Evolutionary conservation across 1,140 invertebrate species (phyloP).

Genomic region (Anadara kagoshimensis): DNA sequence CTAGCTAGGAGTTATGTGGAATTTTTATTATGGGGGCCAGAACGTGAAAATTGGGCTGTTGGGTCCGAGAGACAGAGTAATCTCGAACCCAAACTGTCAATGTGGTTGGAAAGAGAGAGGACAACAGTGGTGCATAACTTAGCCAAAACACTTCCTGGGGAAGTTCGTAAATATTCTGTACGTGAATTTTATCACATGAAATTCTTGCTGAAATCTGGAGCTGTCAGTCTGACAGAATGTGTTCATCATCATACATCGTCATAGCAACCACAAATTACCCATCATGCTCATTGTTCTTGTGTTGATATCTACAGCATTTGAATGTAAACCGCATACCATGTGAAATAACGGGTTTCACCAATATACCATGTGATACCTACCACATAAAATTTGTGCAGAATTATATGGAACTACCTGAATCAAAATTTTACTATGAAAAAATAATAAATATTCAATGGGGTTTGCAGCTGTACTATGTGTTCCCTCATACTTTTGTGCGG

Average conservation of each 20-base stretch:
- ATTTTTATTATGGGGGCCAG: conserved; percentile 65
- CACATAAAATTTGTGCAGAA: too few relatives aligned
- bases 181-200: conserved; percentile 66
- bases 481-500: too few relatives aligned
- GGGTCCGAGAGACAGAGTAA: conserved; percentile 45
- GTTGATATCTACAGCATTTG: too few relatives aligned
- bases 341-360: too few relatives aligned
- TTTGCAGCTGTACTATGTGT: too few relatives aligned
- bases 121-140: conserved; percentile 52
- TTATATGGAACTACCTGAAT: too few relatives aligned
- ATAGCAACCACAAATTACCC: too few relatives aligned
- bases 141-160: conserved; percentile 44
- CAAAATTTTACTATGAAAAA: too few relatives aligned
- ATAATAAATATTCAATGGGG: too few relatives aligned
- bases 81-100: conserved; percentile 62
- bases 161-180: conserved; percentile 29
- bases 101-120: conserved; percentile 65
- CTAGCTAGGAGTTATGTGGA: conserved; percentile 61
- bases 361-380: too few relatives aligned
- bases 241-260: conserved; percentile 45
- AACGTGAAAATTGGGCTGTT: conserved; percentile 34
- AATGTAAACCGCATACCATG: too few relatives aligned
- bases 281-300: too few relatives aligned
- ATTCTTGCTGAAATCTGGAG: conserved; percentile 67
- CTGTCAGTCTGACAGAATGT: conserved; percentile 62